Conservation (phyloP, 2,888 invertebrate species). For the Auanema sp. region DNA sequence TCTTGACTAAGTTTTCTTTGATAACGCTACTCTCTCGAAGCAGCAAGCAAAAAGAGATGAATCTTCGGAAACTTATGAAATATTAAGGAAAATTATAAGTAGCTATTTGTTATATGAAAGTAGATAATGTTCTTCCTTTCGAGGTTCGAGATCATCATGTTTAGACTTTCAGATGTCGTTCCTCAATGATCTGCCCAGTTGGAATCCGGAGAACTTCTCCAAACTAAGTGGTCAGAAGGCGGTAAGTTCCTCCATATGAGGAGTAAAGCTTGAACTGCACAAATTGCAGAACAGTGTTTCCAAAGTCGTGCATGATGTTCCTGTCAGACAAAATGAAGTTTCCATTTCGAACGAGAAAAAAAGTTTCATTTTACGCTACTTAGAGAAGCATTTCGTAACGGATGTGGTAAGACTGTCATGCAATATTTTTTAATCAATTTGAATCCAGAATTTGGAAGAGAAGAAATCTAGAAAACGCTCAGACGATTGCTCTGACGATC, state of each 20-base stretch:
- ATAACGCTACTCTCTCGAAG: constrained; percentile 10
- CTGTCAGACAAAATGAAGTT: not conserved
- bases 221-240: not conserved
- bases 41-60: not conserved
- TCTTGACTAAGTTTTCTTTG: constrained; percentile 2
- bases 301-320: not conserved
- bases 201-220: constrained; percentile 1
- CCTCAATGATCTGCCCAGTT: not conserved
- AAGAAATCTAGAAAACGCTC: too few relatives aligned
- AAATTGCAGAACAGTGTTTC: not conserved
- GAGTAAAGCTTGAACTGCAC: not conserved
- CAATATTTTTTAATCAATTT: too few relatives aligned
- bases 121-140: constrained; percentile 2
- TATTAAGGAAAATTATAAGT: constrained; percentile 1
- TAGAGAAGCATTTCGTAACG: not conserved
- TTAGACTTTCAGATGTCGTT: constrained; percentile 5
- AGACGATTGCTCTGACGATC: too few relatives aligned
- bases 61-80: constrained; percentile 2
- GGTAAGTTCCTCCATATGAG: not conserved
- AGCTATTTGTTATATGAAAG: not conserved
- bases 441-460: too few relatives aligned
- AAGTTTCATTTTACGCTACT: not conserved
- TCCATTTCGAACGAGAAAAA: not conserved
- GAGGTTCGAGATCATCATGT: not conserved
- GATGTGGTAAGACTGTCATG: not conserved